Percentiles rank a stretch among this genome's conserved stretches.
These are phyloP conservation scores for Pithys albifrons DNA, from an alignment of 2,113 vertebrate genomes.

Conservation along the genomic window DNA sequence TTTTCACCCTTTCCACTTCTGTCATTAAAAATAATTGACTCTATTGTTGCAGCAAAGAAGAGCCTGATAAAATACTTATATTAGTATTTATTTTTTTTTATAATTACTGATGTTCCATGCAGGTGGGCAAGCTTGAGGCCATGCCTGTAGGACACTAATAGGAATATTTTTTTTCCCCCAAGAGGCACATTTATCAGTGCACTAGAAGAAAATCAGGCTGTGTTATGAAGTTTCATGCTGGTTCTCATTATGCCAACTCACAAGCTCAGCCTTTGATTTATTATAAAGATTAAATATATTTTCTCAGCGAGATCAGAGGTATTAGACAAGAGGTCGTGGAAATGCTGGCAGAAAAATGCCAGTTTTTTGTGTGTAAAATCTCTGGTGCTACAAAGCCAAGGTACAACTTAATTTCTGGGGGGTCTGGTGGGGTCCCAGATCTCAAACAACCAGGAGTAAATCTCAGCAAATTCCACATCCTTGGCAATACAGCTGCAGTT, in stretches of 20 bases:
- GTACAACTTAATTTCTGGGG: background rate
- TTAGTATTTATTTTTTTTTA: slow-evolving; percentile 6
- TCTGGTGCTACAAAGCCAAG: background rate
- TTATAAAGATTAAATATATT: slow-evolving; percentile 44
- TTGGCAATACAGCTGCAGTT: slow-evolving; percentile 27
- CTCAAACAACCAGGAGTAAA: background rate
- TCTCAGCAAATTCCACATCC: background rate
- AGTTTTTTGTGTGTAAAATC: background rate
- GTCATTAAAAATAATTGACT: slow-evolving; percentile 40
- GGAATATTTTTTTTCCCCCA: background rate
- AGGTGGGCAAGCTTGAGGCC: slow-evolving; percentile 8
- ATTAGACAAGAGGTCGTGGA: background rate
- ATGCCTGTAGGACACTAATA: slow-evolving; percentile 20
- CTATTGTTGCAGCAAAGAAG: slow-evolving; percentile 13
- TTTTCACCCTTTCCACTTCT: background rate
- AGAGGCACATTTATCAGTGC: slow-evolving; percentile 22
- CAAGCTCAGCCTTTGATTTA: slow-evolving; percentile 30
- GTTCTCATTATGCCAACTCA: slow-evolving; percentile 47
- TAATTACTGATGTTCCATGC: slow-evolving; percentile 26
- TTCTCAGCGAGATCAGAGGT: slow-evolving; percentile 1
- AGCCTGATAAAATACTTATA: background rate
- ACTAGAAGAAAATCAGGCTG: slow-evolving; percentile 30
- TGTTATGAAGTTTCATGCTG: slow-evolving; percentile 42
- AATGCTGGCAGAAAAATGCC: slow-evolving; percentile 1
- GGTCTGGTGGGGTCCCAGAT: background rate